Conservation (phyloP, 2,113 vertebrate species). For the Lethenteron reissneri region DNA sequence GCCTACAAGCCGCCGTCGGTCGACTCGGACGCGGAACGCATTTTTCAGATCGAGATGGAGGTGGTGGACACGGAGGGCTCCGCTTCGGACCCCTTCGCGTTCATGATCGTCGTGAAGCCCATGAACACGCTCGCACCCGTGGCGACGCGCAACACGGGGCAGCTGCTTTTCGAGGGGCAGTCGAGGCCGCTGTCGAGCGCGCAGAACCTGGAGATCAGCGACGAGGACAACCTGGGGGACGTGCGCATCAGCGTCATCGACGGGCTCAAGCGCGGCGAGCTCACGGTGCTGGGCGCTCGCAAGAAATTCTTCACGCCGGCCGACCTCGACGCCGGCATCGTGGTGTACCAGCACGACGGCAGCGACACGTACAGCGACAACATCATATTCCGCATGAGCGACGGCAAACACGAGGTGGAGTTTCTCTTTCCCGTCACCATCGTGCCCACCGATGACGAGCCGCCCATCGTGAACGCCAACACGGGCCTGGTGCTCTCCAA, state of each 20-base stretch:
- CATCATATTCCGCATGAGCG: conserved; percentile 35
- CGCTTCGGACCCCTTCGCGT: conserved; percentile 37
- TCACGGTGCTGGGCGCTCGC: conserved; percentile 21
- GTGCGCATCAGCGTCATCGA: conserved; percentile 25
- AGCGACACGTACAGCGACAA: conserved; percentile 46
- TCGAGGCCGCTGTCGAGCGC: conserved; percentile 26
- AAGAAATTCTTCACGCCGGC: conserved; percentile 27
- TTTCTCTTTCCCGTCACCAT: conserved; percentile 42
- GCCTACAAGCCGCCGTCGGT: conserved; percentile 33
- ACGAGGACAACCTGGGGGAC: conserved; percentile 33
- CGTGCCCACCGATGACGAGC: conserved; percentile 38
- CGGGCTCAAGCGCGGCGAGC: conserved; percentile 30
- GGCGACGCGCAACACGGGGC: conserved; percentile 28
- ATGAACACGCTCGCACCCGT: conserved; percentile 35
- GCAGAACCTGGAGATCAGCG: conserved; percentile 32
- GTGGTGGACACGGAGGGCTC: conserved; percentile 30
- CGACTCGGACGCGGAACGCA: conserved; percentile 24
- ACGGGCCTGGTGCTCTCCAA: conserved; percentile 28
- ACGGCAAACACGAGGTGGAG: conserved; percentile 32
- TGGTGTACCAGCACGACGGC: conserved; percentile 41
- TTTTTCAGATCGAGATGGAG: conserved; percentile 42
- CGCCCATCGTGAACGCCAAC: conserved; percentile 32
- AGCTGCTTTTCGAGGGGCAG: conserved; percentile 43
- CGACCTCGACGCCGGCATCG: conserved; percentile 26
- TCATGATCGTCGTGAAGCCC: conserved; percentile 41